Base-by-base conservation (phyloP, 1,140 invertebrate genomes). In the Ceratoteleas bidentatus region DNA sequence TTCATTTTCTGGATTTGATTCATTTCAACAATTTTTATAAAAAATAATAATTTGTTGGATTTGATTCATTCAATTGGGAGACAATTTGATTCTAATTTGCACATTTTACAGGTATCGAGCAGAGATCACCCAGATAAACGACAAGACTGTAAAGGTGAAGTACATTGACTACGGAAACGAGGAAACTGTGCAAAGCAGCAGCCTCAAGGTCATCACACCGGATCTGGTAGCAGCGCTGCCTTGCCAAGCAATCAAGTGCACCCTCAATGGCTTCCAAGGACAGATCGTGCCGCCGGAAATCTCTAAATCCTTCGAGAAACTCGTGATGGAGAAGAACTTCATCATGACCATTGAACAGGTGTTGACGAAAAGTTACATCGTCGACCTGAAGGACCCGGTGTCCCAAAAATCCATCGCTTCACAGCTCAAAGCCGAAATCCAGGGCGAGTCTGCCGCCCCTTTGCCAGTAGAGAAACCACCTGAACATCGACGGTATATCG, bases 91-190 rank as follows among this genome's bases (percentile, higher is more conserved):
- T n/a, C n/a, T n/a, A n/a, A 24, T 24, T 24, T 24, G 24, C 24
- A 4, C 24, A 24, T 36, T 79, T 64, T 66, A 50, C 53, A 90
- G 94, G 94, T 97, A 94, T 84, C 91, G 94, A 60, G 94, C 93
- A 11, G 92, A 93, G 74, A 92, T 95, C 11, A 36, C 91, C 6
- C 88, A 87, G 16, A 83, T 92, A 3, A 86, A 90, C 47, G 89
- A 90, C 11, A 88, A 89, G n/a, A 85, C 91, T 11, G 87, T 93
- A 2, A 92, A 91, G 66, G 94, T 97, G 0, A 90, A 93, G 8
- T 97, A 95, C 87, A 88, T 96, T 4, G 96, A 97, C 87, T 96
- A 96, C 88, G 96, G 96, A 8, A 96, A 96, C 87, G 92, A 92
- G 32, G 95, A 96, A 88, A 90, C 86, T 24, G 87, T 96, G 0